Base-by-base conservation (phyloP, 2,113 vertebrate species). In the Datnioides undecimradiatus region DNA sequence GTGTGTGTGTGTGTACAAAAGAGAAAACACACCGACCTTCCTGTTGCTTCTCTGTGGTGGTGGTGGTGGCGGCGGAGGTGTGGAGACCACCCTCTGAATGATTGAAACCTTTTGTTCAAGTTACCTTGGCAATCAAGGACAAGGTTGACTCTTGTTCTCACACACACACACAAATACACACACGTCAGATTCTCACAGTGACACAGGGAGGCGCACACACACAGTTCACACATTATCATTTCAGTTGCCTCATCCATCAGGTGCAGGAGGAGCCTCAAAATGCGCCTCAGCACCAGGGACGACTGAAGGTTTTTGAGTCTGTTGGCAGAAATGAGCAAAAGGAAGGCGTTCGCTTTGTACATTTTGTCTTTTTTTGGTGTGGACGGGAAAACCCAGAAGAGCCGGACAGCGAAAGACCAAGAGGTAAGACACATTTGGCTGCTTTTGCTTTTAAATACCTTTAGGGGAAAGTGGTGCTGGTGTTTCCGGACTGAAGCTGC, bases 101-200 rank as follows among this genome's bases (percentile, higher is more conserved):
- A 51, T 52, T 57, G 31, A 48, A 48, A 10, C 49, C 23, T 31
- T 48, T 60, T 62, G 40, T 63, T 68, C n/a, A 64, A 33, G 64
- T 82, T 68, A 76, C 71, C 79, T 76, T 79, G 82, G 45, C 8
- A 5, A 72, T 79, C 63, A 75, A 69, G 73, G 73, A 76, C 70
- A 67, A 64, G 76, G 78, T 27, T 34, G 55, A 52, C 49, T 73
- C 69, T 49, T n/a, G n/a, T n/a, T n/a, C n/a, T n/a, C n/a, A n/a
- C n/a, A n/a, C n/a, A n/a, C n/a, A n/a, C n/a, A n/a, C n/a, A n/a
- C n/a, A n/a, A n/a, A n/a, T n/a, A n/a, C n/a, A n/a, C n/a, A n/a
- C 38, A 16, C 31, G 5, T 40, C 36, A 19, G 13, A 41, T 29
- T 52, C 12, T 36, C 49, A 69, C 43, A 69, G 33, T 62, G 31